Percentiles rank a stretch among this genome's conserved stretches.
phyloP scores from a whole-genome alignment of 2,888 invertebrate species.

The Tholera decimalis region DNA sequence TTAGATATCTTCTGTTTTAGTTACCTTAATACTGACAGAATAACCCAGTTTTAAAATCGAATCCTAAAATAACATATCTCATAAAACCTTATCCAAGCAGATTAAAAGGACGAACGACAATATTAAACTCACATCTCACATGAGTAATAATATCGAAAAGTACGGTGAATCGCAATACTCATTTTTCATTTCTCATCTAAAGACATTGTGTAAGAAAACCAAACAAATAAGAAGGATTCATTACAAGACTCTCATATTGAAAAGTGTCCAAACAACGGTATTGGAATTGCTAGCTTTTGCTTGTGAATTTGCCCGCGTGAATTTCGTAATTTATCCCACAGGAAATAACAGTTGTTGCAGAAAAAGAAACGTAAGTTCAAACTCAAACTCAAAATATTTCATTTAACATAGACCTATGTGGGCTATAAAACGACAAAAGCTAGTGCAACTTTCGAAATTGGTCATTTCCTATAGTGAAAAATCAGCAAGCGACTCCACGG shows the following conservation, averaged over 20 bases:
- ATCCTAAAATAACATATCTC: neutral
- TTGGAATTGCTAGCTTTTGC: conserved; percentile 27
- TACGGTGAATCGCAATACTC: conserved; percentile 33
- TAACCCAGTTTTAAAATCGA: neutral
- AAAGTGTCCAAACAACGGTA: conserved; percentile 62
- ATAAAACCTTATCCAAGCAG: conserved; percentile 35
- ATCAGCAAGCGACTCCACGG: no score
- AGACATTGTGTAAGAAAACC: conserved; percentile 49
- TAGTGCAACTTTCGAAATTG: no score
- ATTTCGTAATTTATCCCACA: neutral
- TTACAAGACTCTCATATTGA: conserved; percentile 61
- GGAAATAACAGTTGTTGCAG: no score
- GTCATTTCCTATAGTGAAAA: no score
- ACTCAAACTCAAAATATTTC: no score
- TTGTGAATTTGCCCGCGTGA: neutral
- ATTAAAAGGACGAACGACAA: conserved; percentile 13
- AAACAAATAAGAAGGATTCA: conserved; percentile 56
- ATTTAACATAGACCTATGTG: no score
- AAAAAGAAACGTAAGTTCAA: no score
- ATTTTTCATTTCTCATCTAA: conserved; percentile 56
- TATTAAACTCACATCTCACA: conserved; percentile 29
- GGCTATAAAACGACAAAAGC: no score
- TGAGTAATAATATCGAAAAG: conserved; percentile 33
- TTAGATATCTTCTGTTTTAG: no score
- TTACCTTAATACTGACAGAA: no score